These are phyloP conservation scores for Sparus aurata DNA, from an alignment of 2,797 vertebrate species.

Conservation along the genomic window DNA sequence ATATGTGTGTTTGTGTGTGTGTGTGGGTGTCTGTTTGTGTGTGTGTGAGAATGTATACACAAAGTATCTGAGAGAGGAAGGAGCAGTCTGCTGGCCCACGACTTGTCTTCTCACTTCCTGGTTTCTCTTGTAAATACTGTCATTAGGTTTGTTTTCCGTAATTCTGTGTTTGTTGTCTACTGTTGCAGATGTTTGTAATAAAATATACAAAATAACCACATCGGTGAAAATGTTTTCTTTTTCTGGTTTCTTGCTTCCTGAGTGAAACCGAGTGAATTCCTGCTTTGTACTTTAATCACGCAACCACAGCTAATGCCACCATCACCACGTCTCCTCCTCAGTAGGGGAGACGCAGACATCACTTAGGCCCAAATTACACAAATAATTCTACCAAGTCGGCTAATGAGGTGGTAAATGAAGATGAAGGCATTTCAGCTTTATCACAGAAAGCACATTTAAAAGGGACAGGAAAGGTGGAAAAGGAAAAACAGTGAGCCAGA, in stretches of 20 bases:
- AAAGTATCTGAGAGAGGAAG: slow-evolving; percentile 35
- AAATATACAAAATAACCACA: slow-evolving; percentile 42
- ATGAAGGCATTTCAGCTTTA: slow-evolving; percentile 18
- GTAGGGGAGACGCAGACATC: not conserved
- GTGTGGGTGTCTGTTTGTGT: not conserved
- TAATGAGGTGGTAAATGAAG: not conserved
- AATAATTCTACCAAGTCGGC: not conserved
- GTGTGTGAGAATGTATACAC: slow-evolving; percentile 25
- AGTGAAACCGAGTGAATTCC: slow-evolving; percentile 41
- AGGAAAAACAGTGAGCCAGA: slow-evolving; percentile 2
- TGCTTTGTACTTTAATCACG: not conserved
- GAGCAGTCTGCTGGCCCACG: slow-evolving; percentile 77
- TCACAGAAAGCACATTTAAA: slow-evolving; percentile 19
- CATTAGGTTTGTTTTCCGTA: slow-evolving; percentile 15
- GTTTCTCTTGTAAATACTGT: slow-evolving; percentile 71
- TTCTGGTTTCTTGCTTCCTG: slow-evolving; percentile 35
- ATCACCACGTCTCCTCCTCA: not conserved
- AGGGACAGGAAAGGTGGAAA: slow-evolving; percentile 33
- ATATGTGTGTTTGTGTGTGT: slow-evolving; percentile 20
- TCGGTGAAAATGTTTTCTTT: slow-evolving; percentile 22
- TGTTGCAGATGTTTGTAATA: slow-evolving; percentile 69
- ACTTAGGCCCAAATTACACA: not conserved
- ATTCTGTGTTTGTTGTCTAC: slow-evolving; percentile 22
- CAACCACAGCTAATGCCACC: not conserved
- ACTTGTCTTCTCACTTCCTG: slow-evolving; percentile 52